Base-by-base conservation (phyloP, 2,888 invertebrate genomes). In the Nomada goodeniana region DNA sequence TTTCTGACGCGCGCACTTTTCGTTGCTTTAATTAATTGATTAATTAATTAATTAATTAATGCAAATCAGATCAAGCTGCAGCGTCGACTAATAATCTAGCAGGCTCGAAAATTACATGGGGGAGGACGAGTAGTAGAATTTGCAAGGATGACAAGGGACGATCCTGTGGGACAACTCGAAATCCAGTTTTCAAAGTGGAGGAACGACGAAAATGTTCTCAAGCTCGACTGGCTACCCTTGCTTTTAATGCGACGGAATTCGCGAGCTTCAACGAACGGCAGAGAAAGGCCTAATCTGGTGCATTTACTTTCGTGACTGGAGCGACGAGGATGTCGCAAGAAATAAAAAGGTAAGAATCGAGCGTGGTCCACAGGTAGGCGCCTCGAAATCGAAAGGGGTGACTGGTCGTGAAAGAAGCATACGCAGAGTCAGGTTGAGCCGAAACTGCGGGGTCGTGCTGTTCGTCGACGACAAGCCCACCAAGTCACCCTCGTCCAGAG, bases 301-400 rank as follows among this genome's bases (percentile, higher is more conserved):
- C 53, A 65, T 55, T 72, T 77, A 55, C 80, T 59, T 59, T 52
- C 53, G 69, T 50, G 78, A 52, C 68, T 80, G 52, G 67, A 44
- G 26, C 53, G 36, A 68, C 57, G 23, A 63, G 60, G 60, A 67
- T 77, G 73, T 77, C 36, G 55, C 77, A 70, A 76, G 29, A 71
- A 53, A 59, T 50, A 57, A 18, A 68, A 61, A 44, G 47, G 36
- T 23, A 69, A 69, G 70, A 73, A 60, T 20, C 68, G 60, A 50
- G 55, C 72, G 36, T 55, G 57, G 67, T 55, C 71, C 75, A 71
- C 84, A 84, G 80, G 80, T 77, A 84, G 84, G 44, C 73, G 76
- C 76, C 59, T 84, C 84, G 84, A 71, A 84, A 80, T 68, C 73
- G 80, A 74, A 80, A 80, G 74, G 80, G 76, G 47, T 71, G 76